phyloP scores from a whole-genome alignment of 35 echinoderm and acorn worm genomes.

The Apostichopus parvimensis region DNA sequence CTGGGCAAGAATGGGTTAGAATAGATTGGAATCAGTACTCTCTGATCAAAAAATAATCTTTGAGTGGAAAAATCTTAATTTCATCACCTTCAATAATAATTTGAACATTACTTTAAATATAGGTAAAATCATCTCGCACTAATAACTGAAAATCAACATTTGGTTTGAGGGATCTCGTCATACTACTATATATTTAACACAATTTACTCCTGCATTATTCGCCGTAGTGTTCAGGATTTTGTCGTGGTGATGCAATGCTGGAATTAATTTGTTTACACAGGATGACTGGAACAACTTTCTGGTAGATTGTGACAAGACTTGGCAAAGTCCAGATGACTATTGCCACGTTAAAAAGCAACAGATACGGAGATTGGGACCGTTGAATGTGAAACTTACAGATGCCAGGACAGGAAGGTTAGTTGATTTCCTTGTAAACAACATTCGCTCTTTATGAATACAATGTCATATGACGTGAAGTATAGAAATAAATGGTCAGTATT shows the following conservation, averaged over 20 bases:
- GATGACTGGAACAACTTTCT: constrained; percentile 30
- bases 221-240: neutral
- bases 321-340: constrained; percentile 34
- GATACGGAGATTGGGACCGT: neutral
- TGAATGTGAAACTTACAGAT: constrained; percentile 37
- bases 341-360: constrained; percentile 27
- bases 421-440: too few relatives aligned
- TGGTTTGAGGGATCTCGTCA: neutral
- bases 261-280: constrained; percentile 8
- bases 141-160: neutral
- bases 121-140: neutral
- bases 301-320: constrained; percentile 23
- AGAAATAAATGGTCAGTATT: too few relatives aligned
- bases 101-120: neutral
- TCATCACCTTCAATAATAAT: too few relatives aligned
- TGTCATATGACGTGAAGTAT: too few relatives aligned
- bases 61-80: too few relatives aligned
- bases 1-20: too few relatives aligned
- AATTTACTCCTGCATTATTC: neutral
- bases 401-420: constrained; percentile 42
- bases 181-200: neutral
- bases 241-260: neutral
- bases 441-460: too few relatives aligned
- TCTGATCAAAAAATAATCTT: too few relatives aligned
- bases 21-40: too few relatives aligned